Base-by-base conservation (phyloP, 2,888 invertebrate species). In the Halictus ligatus region DNA sequence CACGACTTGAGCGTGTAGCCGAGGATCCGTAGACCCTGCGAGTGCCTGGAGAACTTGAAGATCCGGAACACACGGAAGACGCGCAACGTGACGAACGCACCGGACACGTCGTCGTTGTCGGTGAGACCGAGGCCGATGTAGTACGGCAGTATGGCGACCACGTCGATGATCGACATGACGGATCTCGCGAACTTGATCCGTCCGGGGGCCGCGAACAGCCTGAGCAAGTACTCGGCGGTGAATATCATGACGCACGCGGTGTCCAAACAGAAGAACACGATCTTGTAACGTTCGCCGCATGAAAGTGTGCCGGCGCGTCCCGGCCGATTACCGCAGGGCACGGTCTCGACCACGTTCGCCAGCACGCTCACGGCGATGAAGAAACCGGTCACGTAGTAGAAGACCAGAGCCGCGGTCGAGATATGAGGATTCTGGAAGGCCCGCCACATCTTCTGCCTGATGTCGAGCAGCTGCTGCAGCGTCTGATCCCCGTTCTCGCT, bases 171-270 rank as follows among this genome's bases (percentile, higher is more conserved):
- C 94, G 99, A 99, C 99, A 99, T 99, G 85, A 99, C 99, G 92
- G 98, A 99, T 87, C 99, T 97, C 93, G 99, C 98, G 95, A 99
- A 99, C 96, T 99, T 99, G 96, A 99, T 99, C 87, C 99, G 97
- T 96, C 99, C 98, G 46, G 99, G 99, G n/a, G 99, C 99, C 18
- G 99, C 99, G 96, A 99, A 99, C 93, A 99, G 96, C 94, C 98
- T 97, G 89, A 99, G 96, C 92, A 99, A 96, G 95, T 99, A 99
- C 95, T 99, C 99, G 72, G 99, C 99, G 29, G 99, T 99, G 96
- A 99, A 99, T 91, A 99, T 99, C 98, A 99, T 99, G 92, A 99
- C 99, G 96, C 99, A 99, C 88, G 99, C 99, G 40, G 99, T 99
- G 96, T 99, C 99, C 96, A 99, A 96, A 95, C 99, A 99, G 96